phyloP scores from a whole-genome alignment of 2,113 vertebrate species.

The Chaetura pelagica region DNA sequence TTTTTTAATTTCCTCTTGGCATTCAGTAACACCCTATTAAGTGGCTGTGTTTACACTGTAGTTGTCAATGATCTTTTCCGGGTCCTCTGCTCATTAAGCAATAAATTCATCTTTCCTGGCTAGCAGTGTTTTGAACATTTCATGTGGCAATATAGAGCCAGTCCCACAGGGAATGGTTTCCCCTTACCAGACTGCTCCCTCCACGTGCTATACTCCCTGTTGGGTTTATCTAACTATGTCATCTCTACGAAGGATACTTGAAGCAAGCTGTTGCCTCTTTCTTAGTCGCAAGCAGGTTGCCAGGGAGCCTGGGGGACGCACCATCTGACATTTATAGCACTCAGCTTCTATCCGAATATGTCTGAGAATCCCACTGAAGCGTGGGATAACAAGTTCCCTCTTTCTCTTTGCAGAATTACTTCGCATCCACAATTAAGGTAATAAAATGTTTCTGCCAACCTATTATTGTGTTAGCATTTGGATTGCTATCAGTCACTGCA shows the following conservation, averaged over 20 bases:
- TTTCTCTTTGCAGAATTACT: constrained; percentile 31
- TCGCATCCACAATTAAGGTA: constrained; percentile 34
- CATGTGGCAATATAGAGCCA: constrained; percentile 47
- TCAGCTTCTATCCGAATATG: constrained; percentile 17
- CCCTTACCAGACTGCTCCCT: constrained; percentile 65
- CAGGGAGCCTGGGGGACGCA: constrained; percentile 61
- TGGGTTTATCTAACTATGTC: constrained; percentile 62
- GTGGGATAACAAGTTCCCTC: not conserved
- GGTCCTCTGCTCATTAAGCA: constrained; percentile 67
- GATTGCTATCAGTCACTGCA: not conserved
- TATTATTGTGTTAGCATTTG: not conserved
- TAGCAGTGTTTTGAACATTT: constrained; percentile 60
- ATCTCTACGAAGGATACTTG: constrained; percentile 55
- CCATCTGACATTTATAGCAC: constrained; percentile 47
- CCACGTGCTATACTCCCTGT: constrained; percentile 51
- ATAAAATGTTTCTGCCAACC: not conserved
- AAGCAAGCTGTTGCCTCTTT: constrained; percentile 66
- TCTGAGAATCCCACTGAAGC: constrained; percentile 50
- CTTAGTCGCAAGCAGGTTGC: constrained; percentile 42
- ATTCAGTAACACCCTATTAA: constrained; percentile 48
- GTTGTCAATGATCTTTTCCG: constrained; percentile 66
- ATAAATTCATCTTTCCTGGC: constrained; percentile 66
- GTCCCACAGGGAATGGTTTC: constrained; percentile 57
- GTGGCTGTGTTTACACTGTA: constrained; percentile 62
- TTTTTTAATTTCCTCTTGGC: constrained; percentile 62